Evolutionary conservation across 2,888 invertebrate species (phyloP).

Genomic region (Platycheirus albimanus): DNA sequence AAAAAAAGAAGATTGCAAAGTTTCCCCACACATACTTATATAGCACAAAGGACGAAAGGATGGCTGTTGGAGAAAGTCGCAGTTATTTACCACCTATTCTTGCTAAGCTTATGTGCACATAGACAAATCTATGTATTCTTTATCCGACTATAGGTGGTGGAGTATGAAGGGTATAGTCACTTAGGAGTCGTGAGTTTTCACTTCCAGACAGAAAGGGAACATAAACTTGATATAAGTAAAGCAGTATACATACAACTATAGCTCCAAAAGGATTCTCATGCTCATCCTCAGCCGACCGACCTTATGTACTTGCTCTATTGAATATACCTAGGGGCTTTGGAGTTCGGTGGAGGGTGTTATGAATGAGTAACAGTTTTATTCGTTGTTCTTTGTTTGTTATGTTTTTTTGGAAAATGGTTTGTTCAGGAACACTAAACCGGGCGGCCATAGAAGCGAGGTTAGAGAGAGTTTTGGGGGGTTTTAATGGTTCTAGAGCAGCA

Average conservation of each 20-base stretch:
- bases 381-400: slow-evolving; percentile 56
- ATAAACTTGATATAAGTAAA: slow-evolving; percentile 4
- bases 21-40: background rate
- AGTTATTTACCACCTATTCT: slow-evolving; percentile 44
- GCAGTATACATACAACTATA: slow-evolving; percentile 33
- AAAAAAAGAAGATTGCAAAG: background rate
- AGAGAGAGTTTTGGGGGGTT: slow-evolving; percentile 9
- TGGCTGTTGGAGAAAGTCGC: slow-evolving; percentile 42
- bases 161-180: slow-evolving; percentile 42
- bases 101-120: slow-evolving; percentile 16
- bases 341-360: slow-evolving; percentile 22
- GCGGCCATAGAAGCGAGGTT: background rate
- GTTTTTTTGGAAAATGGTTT: slow-evolving; percentile 47
- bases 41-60: slow-evolving; percentile 33
- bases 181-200: slow-evolving; percentile 68
- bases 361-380: slow-evolving; percentile 67
- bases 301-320: slow-evolving; percentile 14
- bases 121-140: background rate
- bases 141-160: background rate
- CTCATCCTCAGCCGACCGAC: background rate
- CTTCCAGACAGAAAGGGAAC: slow-evolving; percentile 72
- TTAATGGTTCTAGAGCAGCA: slow-evolving; percentile 47
- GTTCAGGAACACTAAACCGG: slow-evolving; percentile 69
- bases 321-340: background rate
- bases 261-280: slow-evolving; percentile 23